Base-by-base conservation (phyloP, 1,140 invertebrate species). In the Pogonomyrmex barbatus region DNA sequence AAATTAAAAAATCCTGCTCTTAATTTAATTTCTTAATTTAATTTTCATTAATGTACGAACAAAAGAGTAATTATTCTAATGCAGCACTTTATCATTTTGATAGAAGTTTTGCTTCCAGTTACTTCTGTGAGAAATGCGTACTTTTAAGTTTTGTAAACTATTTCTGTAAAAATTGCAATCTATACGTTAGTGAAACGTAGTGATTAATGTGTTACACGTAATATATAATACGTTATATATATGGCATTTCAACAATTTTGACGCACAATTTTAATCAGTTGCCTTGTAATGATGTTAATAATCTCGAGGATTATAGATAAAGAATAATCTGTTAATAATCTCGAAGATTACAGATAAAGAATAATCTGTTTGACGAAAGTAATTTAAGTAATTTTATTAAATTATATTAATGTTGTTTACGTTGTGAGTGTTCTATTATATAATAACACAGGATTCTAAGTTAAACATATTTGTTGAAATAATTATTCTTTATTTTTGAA, bases 11-110 rank as follows among this genome's bases (percentile, higher is more conserved):
- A 24, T 24, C 24, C 24, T 24, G 24, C 24, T 24, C 24, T 24
- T 24, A 24, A 24, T 24, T 24, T 24, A 24, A 24, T 24, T 24
- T 24, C 24, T 24, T 58, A 56, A 70, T 71, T 78, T 65, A 78
- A 71, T 82, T n/a, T 33, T 56, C 36, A 42, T 58, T 33, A 81
- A n/a, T 8, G 58, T 8, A 12, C 42, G 14, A 58, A 70, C 4
- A 24, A 56, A 56, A 81, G 58, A 71, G 52, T 56, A 71, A 81
- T 81, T 81, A 81, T 54, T 79, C 30, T 81, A 71, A 82, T 82
- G 52, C 39, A 52, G 5, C 30, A n/a, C 24, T 82, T 71, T 58
- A 42, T 82, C 52, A 36, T 17, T 71, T 54, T 8, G 24, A 47
- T 58, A 82, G n/a, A 1, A 47, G 39, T 56, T n/a, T 3, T 56